Base-by-base conservation (phyloP, 2,888 invertebrate species). In the Epistrophe grossulariae region DNA sequence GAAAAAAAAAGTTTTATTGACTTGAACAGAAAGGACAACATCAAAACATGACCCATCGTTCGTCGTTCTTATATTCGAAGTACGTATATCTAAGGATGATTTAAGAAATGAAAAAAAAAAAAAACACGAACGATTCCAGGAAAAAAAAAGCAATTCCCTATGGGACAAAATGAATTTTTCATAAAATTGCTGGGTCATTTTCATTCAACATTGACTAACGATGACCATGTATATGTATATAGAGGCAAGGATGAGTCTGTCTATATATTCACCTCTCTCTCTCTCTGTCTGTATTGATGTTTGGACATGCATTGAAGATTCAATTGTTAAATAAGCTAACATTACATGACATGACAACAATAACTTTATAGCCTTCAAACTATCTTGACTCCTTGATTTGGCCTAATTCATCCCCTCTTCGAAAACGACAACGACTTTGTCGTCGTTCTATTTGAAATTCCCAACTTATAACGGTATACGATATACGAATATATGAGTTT, bases 311-410 rank as follows among this genome's bases (percentile, higher is more conserved):
- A 50, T 68, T 68, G 68, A 68, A 68, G 68, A 77, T 48, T 62
- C 88, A 78, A 71, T 83, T 81, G 76, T 74, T 83, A 78, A 83
- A 85, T 81, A 84, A 84, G 87, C 72, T 84, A 84, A 87, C 88
- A 88, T 88, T 88, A 89, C 89, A 89, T 85, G 88, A 89, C 89
- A 89, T 88, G 88, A 88, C 88, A 89, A 89, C 88, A 89, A 89
- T 87, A 87, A 87, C 83, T 83, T 87, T 83, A 87, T 87, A 83
- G 87, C 74, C 83, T 83, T 83, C 87, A 83, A 87, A 87, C 87
- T 79, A 52, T 74, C 79, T 62, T 83, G 83, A 87, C 83, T 87
- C 83, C 87, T 83, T 82, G 87, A 87, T 83, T 87, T 87, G 79
- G 72, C 66, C 79, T 79, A 79, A 83, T 87, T 79, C 87, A 83